phyloP scores from a whole-genome alignment of 2,888 invertebrate species.

The Stenotaenia linearis region DNA sequence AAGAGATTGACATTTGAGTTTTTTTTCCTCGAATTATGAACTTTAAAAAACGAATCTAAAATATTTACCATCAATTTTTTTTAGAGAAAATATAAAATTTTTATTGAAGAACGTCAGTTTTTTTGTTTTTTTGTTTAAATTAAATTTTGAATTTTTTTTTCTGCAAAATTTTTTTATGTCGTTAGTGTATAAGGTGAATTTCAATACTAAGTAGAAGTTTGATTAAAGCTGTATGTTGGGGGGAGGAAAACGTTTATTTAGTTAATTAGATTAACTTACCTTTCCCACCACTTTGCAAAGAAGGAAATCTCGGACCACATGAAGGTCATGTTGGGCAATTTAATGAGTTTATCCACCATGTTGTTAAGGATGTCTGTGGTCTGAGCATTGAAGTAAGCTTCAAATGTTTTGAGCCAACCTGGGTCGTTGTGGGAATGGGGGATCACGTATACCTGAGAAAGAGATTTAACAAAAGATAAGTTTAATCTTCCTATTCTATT shows the following conservation, averaged over 20 bases:
- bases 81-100: no score
- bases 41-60: no score
- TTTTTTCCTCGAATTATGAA: no score
- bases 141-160: no score
- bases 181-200: neutral
- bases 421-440: constrained; percentile 97
- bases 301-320: constrained; percentile 88
- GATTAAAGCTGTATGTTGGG: neutral
- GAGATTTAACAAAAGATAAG: constrained; percentile 2
- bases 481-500: neutral
- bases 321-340: constrained; percentile 86
- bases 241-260: neutral
- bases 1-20: neutral
- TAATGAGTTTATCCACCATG: constrained; percentile 76
- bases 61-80: no score
- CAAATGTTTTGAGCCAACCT: constrained; percentile 94
- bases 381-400: constrained; percentile 85
- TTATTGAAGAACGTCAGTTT: no score
- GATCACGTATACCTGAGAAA: constrained; percentile 72
- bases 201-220: neutral
- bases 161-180: neutral
- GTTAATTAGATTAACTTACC: constrained; percentile 44
- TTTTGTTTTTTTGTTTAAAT: no score
- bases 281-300: constrained; percentile 85
- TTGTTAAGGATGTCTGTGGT: constrained; percentile 86